Conservation (phyloP, 2,888 invertebrate species). For the Thelaira solivaga region DNA sequence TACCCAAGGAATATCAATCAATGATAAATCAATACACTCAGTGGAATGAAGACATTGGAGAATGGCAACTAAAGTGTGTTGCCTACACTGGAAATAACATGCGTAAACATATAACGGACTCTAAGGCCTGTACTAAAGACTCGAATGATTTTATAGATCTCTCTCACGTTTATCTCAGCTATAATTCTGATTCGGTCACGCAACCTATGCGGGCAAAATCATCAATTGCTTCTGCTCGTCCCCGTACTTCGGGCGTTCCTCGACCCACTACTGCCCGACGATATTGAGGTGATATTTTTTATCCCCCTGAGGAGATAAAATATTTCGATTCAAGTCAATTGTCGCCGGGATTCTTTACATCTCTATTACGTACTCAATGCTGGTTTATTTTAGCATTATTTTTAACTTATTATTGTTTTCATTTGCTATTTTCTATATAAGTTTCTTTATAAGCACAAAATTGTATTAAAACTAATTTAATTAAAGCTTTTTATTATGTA, state of each 20-base stretch:
- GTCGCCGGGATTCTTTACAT: conserved; percentile 32
- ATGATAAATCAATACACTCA: conserved; percentile 93
- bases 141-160: conserved; percentile 80
- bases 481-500: no score
- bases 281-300: conserved; percentile 67
- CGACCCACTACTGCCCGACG: conserved; percentile 78
- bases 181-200: conserved; percentile 79
- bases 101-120: conserved; percentile 82
- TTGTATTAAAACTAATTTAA: background rate
- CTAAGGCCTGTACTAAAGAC: conserved; percentile 76
- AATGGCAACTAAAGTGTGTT: conserved; percentile 98
- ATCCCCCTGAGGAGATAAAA: conserved; percentile 5
- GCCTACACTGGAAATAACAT: conserved; percentile 99
- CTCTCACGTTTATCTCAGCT: conserved; percentile 83
- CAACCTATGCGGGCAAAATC: conserved; percentile 79
- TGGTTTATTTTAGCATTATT: conserved; percentile 66
- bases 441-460: background rate
- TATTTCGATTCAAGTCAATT: conserved; percentile 32
- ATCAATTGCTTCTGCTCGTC: conserved; percentile 74
- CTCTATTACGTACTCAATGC: conserved; percentile 65
- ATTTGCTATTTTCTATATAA: conserved; percentile 64
- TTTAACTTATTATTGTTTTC: conserved; percentile 66
- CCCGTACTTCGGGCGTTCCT: conserved; percentile 79
- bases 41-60: conserved; percentile 99
- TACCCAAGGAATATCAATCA: conserved; percentile 94